phyloP scores from a whole-genome alignment of 2,113 vertebrate species.

The Neolamprologus devosi region DNA sequence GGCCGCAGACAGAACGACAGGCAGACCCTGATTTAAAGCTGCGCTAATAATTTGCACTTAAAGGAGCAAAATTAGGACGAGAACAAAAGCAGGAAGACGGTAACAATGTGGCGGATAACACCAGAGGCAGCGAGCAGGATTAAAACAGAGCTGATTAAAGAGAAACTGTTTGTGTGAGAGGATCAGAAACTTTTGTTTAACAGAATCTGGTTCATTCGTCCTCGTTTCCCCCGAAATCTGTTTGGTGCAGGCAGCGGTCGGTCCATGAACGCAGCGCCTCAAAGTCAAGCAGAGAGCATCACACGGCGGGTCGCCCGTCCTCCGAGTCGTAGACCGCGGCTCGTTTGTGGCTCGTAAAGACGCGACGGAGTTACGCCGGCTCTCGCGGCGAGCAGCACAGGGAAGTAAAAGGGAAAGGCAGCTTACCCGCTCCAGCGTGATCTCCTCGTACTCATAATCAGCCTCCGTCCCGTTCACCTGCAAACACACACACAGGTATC shows the following conservation, averaged over 20 bases:
- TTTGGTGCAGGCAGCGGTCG: not conserved
- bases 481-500: not conserved
- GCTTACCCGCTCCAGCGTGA: constrained; percentile 93
- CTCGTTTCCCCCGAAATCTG: not conserved
- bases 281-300: not conserved
- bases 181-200: not conserved
- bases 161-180: not conserved
- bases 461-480: constrained; percentile 96
- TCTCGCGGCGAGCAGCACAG: not conserved
- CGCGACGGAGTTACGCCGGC: fast-evolving
- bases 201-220: not conserved
- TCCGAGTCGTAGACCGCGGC: not conserved
- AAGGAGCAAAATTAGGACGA: not conserved
- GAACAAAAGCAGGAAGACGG: not conserved
- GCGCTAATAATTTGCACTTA: not conserved
- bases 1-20: not conserved
- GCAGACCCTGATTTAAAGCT: not conserved
- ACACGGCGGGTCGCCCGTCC: fast-evolving
- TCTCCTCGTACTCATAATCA: constrained; percentile 98
- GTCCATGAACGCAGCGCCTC: not conserved
- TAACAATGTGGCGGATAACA: not conserved
- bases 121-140: not conserved
- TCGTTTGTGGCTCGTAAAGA: not conserved
- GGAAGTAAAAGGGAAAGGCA: fast-evolving
- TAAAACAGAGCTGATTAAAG: not conserved